Evolutionary conservation across 2,888 invertebrate genomes (phyloP).

Genomic region (Cantharis nigra): DNA sequence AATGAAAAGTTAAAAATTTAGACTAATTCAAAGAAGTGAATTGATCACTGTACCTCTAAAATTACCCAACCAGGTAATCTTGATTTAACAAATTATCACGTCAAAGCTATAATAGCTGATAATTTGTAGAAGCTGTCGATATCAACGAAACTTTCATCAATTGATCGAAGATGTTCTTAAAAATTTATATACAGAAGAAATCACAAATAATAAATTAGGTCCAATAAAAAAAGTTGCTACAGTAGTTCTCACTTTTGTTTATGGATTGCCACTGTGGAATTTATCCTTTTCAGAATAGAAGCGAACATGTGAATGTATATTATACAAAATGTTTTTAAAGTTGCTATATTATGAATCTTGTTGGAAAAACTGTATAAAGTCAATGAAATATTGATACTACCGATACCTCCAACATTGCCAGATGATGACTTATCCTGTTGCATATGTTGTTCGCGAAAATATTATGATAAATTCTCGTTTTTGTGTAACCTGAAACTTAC

Average conservation of each 20-base stretch:
- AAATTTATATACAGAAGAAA: no score
- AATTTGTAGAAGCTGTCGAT: no score
- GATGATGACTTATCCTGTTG: neutral
- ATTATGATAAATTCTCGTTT: neutral
- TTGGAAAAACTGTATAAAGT: neutral
- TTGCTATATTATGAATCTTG: neutral
- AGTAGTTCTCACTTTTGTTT: neutral
- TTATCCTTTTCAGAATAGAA: neutral
- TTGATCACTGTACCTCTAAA: no score
- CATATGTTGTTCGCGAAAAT: neutral
- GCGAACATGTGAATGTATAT: neutral
- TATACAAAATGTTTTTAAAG: neutral
- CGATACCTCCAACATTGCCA: neutral
- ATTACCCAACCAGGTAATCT: no score
- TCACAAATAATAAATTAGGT: no score
- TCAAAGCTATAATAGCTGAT: no score
- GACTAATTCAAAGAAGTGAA: no score
- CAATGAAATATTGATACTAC: neutral
- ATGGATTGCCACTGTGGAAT: neutral
- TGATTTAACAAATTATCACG: no score
- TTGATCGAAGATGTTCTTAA: no score
- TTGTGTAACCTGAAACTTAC: neutral
- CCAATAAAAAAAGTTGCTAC: no score
- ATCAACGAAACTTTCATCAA: no score
- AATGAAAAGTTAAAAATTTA: no score